These are phyloP conservation scores for Cairina moschata DNA, from an alignment of 2,113 vertebrate genomes.

Conservation along the genomic window DNA sequence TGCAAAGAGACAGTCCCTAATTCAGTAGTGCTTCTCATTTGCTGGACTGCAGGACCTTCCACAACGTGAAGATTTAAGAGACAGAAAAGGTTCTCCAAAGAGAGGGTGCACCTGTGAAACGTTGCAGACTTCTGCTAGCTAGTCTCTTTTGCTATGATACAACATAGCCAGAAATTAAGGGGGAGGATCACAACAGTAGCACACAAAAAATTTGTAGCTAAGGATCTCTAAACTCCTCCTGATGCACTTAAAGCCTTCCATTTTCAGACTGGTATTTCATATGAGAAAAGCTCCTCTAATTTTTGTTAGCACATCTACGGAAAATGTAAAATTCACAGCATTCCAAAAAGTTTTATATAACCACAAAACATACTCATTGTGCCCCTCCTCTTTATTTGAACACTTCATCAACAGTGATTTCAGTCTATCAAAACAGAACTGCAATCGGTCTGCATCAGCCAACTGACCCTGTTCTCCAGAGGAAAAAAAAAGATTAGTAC, in stretches of 20 bases:
- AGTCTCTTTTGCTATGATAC: background rate
- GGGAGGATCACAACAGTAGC: background rate
- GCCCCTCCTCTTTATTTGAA: background rate
- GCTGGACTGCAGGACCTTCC: background rate
- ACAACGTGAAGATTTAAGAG: background rate
- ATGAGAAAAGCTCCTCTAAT: background rate
- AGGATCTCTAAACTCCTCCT: background rate
- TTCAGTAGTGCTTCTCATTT: background rate
- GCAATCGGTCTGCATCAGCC: background rate
- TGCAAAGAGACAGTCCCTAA: background rate
- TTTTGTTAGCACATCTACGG: background rate
- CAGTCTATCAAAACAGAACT: background rate
- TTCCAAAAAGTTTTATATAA: background rate
- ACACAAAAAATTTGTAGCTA: background rate
- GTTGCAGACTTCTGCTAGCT: background rate
- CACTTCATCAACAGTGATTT: background rate
- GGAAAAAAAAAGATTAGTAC: background rate
- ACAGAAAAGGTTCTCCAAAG: background rate
- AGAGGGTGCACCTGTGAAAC: background rate
- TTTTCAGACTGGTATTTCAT: background rate
- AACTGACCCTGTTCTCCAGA: rapidly evolving
- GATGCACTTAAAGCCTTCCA: background rate
- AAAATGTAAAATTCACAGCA: background rate
- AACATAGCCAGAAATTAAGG: background rate
- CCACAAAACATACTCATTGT: rapidly evolving